Conservation (phyloP, 2,888 invertebrate genomes). For the Chloroclysta siterata region DNA sequence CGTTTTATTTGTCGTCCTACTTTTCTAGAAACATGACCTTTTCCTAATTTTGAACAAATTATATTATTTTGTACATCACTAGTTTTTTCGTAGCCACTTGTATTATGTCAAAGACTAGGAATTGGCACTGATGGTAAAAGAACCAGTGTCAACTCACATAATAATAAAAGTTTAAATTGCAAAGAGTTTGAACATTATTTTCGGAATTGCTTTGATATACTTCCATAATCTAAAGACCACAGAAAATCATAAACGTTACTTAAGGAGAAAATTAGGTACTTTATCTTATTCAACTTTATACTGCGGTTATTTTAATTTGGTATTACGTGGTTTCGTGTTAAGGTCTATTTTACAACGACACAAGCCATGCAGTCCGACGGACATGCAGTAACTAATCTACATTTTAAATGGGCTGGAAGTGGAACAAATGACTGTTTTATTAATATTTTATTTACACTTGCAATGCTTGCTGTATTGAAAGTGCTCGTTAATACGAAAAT, state of each 20-base stretch:
- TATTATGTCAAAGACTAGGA: too few species aligned
- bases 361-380: constrained; percentile 27
- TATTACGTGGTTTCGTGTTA: constrained; percentile 36
- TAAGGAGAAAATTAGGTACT: constrained; percentile 69
- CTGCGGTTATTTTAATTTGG: constrained; percentile 20
- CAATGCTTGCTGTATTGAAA: constrained; percentile 19
- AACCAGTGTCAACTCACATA: too few species aligned
- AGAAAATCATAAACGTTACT: constrained; percentile 16
- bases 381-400: constrained; percentile 33
- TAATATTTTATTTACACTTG: constrained; percentile 24
- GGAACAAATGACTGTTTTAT: constrained; percentile 27
- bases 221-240: constrained; percentile 10
- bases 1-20: too few species aligned
- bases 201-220: too few species aligned
- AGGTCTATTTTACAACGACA: constrained; percentile 24
- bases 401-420: constrained; percentile 32
- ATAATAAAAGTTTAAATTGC: too few species aligned
- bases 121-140: too few species aligned
- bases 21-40: too few species aligned
- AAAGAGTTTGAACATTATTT: too few species aligned
- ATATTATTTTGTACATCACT: too few species aligned
- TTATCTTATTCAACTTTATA: constrained; percentile 32
- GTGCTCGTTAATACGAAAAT: constrained; percentile 4
- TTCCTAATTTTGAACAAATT: too few species aligned
- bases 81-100: too few species aligned